A percentile compares a stretch with the other conserved stretches of the same genome.
These are phyloP conservation scores for Sorex araneus DNA, from an alignment of 2,113 vertebrate species.

Conservation along the genomic window DNA sequence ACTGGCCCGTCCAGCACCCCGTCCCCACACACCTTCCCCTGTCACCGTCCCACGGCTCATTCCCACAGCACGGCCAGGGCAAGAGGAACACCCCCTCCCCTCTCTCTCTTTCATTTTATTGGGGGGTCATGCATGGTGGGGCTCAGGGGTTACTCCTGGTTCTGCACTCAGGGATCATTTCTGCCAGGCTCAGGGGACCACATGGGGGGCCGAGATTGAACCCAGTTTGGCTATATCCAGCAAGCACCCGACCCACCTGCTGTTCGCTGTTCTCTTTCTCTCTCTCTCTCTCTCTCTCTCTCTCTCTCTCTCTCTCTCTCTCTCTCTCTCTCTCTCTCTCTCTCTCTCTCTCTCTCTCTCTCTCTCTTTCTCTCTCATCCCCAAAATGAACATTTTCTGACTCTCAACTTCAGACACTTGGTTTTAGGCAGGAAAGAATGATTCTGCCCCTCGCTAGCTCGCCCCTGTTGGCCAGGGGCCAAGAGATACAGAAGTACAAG, in stretches of 20 bases:
- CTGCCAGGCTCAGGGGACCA: too few species aligned
- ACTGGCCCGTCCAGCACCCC: neutral
- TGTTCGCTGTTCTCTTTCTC: neutral
- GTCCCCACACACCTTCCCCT: neutral
- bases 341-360: neutral
- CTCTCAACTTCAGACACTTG: neutral
- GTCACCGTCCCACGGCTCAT: neutral
- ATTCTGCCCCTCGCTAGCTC: slow-evolving; percentile 42
- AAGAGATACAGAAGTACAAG: slow-evolving; percentile 38
- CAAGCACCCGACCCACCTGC: neutral
- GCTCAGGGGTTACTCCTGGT: too few species aligned
- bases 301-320: neutral
- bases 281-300: neutral
- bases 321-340: neutral
- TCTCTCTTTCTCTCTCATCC: neutral
- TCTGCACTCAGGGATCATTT: too few species aligned
- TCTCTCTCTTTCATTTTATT: neutral
- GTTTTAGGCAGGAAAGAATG: neutral
- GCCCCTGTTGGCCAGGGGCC: slow-evolving; percentile 68
- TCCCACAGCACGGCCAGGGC: neutral
- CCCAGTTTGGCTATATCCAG: neutral
- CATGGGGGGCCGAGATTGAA: too few species aligned
- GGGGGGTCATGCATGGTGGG: too few species aligned
- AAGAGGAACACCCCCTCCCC: neutral
- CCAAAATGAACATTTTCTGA: neutral